Evolutionary conservation across 2,113 vertebrate species (phyloP).

Genomic region (Larimichthys crocea): DNA sequence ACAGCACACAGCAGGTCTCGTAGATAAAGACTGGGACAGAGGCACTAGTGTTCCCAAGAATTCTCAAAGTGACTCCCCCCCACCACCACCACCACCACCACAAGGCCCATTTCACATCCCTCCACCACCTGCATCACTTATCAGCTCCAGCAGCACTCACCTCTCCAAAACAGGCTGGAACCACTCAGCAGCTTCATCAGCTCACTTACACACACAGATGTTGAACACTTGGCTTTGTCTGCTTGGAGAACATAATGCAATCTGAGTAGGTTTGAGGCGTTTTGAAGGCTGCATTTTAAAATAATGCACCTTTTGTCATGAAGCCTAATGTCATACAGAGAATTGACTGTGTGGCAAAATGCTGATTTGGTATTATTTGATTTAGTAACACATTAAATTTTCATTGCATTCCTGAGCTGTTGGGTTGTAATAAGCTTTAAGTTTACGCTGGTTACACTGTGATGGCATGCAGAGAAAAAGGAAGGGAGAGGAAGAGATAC

Average conservation of each 20-base stretch:
- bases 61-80: conserved; percentile 17
- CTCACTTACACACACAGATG: conserved; percentile 8
- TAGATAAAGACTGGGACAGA: conserved; percentile 59
- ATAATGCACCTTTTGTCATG: background rate
- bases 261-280: background rate
- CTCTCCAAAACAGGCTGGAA: conserved; percentile 43
- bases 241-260: background rate
- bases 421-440: conserved; percentile 35
- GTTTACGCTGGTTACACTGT: conserved; percentile 18
- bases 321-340: background rate
- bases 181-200: conserved; percentile 34
- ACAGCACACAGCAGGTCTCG: conserved; percentile 53
- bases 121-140: conserved; percentile 70
- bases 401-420: conserved; percentile 6
- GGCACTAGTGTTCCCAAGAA: conserved; percentile 54
- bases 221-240: conserved; percentile 6
- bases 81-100: background rate
- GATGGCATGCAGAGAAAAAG: conserved; percentile 39
- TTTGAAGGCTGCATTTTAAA: background rate
- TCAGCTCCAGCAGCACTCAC: conserved; percentile 56
- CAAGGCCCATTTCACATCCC: conserved; percentile 51
- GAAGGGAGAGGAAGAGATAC: conserved; percentile 32
- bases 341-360: conserved; percentile 15
- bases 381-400: background rate
- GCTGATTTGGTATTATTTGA: conserved; percentile 7